These are phyloP conservation scores for Acronicta psi DNA, from an alignment of 2,888 invertebrate genomes.

Conservation along the genomic window DNA sequence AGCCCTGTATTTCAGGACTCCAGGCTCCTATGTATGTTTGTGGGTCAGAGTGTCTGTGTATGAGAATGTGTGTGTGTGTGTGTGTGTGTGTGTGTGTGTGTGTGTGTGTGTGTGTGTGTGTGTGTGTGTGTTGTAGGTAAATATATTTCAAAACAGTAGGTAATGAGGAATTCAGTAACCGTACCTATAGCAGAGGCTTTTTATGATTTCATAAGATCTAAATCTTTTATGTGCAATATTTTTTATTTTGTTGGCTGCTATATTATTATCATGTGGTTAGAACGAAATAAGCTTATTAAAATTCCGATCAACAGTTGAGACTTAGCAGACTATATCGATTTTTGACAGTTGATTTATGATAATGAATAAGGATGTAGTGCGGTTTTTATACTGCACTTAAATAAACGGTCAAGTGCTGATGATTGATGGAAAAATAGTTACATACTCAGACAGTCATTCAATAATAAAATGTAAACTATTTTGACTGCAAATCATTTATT, in stretches of 20 bases:
- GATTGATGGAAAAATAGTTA: conserved; percentile 40
- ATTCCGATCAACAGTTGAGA: conserved; percentile 21
- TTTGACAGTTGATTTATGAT: conserved; percentile 53
- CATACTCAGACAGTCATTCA: no score
- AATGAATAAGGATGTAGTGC: conserved; percentile 23
- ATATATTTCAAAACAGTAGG: no score
- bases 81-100: no score
- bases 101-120: no score
- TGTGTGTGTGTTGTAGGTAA: no score
- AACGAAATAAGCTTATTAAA: conserved; percentile 29
- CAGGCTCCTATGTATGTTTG: no score
- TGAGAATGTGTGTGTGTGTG: no score
- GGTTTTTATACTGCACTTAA: conserved; percentile 23
- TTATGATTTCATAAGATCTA: conserved; percentile 47
- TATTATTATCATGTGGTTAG: conserved; percentile 29
- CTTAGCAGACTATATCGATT: conserved; percentile 32
- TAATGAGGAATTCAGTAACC: no score
- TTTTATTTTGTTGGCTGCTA: conserved; percentile 23
- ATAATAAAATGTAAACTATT: conserved; percentile 15
- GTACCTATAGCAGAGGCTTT: no score
- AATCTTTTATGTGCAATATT: conserved; percentile 36
- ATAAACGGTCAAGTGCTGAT: conserved; percentile 27
- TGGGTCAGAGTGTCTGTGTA: no score
- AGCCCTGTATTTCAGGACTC: no score
- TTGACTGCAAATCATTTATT: conserved; percentile 25